These are phyloP conservation scores for Leptocoma aspasia DNA, from an alignment of 2,113 vertebrate species.

Conservation along the genomic window DNA sequence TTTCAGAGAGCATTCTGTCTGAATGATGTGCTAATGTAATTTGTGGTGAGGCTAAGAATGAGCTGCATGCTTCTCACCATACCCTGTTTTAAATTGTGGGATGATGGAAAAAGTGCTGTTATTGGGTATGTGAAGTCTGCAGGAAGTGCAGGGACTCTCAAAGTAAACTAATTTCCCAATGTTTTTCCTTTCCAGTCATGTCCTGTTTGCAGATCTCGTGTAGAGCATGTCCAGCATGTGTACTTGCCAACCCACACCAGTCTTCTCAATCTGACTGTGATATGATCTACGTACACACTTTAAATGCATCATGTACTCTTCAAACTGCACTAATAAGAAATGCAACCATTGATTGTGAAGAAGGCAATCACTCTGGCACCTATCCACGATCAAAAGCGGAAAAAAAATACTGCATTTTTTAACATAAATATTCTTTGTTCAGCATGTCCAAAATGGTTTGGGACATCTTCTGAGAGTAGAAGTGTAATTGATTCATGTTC, in stretches of 20 bases:
- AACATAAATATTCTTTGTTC: background rate
- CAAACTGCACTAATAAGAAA: constrained; percentile 61
- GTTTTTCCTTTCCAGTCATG: constrained; percentile 77
- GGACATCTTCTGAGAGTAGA: constrained; percentile 8
- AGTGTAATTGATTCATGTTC: background rate
- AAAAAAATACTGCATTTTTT: background rate
- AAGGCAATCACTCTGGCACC: constrained; percentile 25
- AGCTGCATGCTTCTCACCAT: background rate
- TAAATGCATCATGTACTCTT: constrained; percentile 21
- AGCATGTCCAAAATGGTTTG: background rate
- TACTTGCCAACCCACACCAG: constrained; percentile 96
- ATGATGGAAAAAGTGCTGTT: background rate
- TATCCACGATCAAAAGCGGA: constrained; percentile 17
- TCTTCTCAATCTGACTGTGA: constrained; percentile 88
- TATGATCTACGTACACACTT: constrained; percentile 49
- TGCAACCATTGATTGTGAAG: constrained; percentile 53
- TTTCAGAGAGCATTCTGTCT: background rate
- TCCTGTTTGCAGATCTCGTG: constrained; percentile 89
- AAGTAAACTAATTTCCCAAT: background rate
- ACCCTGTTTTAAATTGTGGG: background rate
- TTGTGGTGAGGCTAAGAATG: background rate
- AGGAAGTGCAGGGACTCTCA: background rate
- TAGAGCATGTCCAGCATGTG: constrained; percentile 93
- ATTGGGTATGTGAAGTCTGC: background rate
- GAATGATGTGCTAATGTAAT: background rate